Percentiles rank a stretch among this genome's conserved stretches.
phyloP scores from a whole-genome alignment of 2,797 vertebrate species.

The Thamnophis elegans region DNA sequence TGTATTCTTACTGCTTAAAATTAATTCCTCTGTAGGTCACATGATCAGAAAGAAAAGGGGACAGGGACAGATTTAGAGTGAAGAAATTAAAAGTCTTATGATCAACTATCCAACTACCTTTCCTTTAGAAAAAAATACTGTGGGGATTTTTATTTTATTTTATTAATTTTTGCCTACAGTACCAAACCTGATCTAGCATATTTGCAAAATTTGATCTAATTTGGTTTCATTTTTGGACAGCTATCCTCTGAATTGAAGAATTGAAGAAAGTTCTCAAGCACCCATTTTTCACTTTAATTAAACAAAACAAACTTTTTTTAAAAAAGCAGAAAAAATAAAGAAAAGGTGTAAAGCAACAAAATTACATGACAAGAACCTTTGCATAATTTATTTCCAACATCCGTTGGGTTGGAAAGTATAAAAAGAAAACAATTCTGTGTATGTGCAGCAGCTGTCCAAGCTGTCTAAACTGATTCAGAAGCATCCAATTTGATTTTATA shows the following conservation, averaged over 20 bases:
- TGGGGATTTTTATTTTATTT: background rate
- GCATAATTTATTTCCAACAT: background rate
- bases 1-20: background rate
- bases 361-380: background rate
- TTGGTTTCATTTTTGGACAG: background rate
- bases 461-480: background rate
- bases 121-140: background rate
- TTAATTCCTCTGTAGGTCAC: background rate
- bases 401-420: background rate
- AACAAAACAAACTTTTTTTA: background rate
- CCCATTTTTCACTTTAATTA: background rate
- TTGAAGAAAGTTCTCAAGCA: background rate
- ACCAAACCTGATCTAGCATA: background rate
- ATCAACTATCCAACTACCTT: background rate
- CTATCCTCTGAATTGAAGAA: background rate
- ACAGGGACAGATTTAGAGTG: background rate
- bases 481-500: background rate
- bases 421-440: background rate
- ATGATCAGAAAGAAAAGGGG: background rate
- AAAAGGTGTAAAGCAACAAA: background rate
- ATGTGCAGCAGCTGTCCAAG: background rate
- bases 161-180: background rate
- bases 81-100: background rate
- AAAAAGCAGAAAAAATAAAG: background rate
- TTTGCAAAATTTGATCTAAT: background rate